phyloP scores from a whole-genome alignment of 2,797 vertebrate species.

The Micrastur ruficollis region DNA sequence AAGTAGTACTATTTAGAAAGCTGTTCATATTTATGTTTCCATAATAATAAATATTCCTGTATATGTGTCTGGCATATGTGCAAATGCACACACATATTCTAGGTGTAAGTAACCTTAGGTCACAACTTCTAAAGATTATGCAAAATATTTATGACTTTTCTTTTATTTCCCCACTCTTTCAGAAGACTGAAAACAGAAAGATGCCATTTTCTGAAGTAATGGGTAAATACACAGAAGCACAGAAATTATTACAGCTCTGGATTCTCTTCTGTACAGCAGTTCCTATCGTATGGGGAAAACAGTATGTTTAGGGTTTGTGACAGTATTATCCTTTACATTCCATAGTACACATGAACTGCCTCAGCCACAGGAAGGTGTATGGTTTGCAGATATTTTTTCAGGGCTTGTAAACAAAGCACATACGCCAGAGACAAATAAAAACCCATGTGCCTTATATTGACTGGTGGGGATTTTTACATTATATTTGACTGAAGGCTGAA shows the following conservation, averaged over 20 bases:
- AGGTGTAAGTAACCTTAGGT: background rate
- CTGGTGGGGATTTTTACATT: background rate
- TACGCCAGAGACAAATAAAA: background rate
- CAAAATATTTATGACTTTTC: background rate
- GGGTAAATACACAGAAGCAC: background rate
- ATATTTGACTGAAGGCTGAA: background rate
- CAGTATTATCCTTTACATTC: background rate
- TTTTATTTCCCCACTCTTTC: background rate
- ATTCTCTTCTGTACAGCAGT: background rate
- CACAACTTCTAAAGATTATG: background rate
- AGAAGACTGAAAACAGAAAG: background rate
- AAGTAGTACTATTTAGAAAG: background rate
- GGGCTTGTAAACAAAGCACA: background rate
- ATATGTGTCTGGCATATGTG: background rate
- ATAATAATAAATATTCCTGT: background rate
- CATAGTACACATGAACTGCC: background rate
- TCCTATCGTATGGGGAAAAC: background rate
- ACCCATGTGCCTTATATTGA: background rate
- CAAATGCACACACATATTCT: background rate
- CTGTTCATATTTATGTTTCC: background rate
- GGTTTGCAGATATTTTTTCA: background rate
- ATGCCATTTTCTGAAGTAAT: background rate
- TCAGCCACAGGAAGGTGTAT: background rate
- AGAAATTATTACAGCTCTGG: background rate
- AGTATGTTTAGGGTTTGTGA: background rate